Evolutionary conservation across 2,797 vertebrate species (phyloP).

Genomic region (Characodon lateralis): DNA sequence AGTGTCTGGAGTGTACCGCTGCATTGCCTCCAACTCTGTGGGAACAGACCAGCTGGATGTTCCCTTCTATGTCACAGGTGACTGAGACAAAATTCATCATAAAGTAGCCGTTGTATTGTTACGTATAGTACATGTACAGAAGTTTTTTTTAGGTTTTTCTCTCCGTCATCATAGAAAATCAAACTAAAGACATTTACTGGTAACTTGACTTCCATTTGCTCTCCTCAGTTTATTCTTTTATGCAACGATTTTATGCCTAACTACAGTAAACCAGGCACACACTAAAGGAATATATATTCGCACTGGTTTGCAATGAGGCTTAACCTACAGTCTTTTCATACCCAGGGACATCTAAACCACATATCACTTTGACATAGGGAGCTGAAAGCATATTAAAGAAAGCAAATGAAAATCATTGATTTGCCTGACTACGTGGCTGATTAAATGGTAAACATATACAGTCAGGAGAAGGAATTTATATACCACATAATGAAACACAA

Average conservation of each 20-base stretch:
- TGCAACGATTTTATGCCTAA: too few relatives aligned
- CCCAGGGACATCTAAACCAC: too few relatives aligned
- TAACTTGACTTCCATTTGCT: neutral
- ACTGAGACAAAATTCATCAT: conserved; percentile 39
- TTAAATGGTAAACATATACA: too few relatives aligned
- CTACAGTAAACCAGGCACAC: too few relatives aligned
- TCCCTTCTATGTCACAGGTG: conserved; percentile 94
- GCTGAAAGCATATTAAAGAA: too few relatives aligned
- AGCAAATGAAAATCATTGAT: too few relatives aligned
- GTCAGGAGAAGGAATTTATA: too few relatives aligned
- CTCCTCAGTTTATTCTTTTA: neutral
- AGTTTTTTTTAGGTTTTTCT: neutral
- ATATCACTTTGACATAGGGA: neutral
- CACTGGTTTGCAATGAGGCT: neutral
- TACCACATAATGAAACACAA: too few relatives aligned
- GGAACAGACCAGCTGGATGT: conserved; percentile 86
- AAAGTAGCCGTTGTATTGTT: neutral
- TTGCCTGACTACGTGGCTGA: too few relatives aligned
- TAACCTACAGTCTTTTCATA: neutral
- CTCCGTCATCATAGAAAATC: neutral
- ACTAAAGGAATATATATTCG: neutral
- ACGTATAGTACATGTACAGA: neutral
- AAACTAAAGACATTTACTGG: neutral
- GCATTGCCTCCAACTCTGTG: conserved; percentile 88
- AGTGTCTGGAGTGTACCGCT: conserved; percentile 91